Evolutionary conservation across 2,888 invertebrate species (phyloP).

Genomic region (Dione juno): DNA sequence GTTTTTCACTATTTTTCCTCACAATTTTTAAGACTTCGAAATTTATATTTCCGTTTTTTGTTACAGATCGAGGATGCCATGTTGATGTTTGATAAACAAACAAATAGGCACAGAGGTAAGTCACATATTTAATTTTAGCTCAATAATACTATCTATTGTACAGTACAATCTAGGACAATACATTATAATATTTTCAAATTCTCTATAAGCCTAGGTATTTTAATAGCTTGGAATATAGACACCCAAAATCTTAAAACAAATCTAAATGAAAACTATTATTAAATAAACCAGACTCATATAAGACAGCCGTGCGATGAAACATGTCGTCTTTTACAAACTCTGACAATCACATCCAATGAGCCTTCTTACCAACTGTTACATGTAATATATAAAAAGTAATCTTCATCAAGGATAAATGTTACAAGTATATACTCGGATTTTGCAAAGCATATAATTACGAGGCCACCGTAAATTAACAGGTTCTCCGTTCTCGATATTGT

Average conservation of each 20-base stretch:
- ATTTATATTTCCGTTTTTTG: constrained; percentile 70
- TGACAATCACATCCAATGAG: constrained; percentile 54
- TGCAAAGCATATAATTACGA: constrained; percentile 67
- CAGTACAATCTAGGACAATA: no score
- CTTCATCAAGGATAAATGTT: constrained; percentile 62
- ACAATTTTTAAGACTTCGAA: constrained; percentile 66
- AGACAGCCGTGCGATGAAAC: background rate
- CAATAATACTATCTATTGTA: background rate
- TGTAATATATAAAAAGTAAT: constrained; percentile 55
- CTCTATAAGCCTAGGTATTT: background rate
- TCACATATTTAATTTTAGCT: constrained; percentile 46
- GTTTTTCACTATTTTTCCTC: constrained; percentile 72
- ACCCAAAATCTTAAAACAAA: background rate
- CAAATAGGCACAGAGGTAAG: constrained; percentile 99
- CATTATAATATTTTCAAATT: background rate
- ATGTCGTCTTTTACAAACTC: background rate
- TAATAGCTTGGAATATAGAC: background rate
- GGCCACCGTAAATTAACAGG: constrained; percentile 78
- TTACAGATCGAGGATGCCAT: constrained; percentile 99
- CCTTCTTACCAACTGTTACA: constrained; percentile 51
- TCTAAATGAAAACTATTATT: background rate
- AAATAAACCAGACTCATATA: background rate
- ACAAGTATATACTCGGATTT: constrained; percentile 54
- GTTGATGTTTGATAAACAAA: constrained; percentile 99
- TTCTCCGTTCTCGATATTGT: constrained; percentile 79